A percentile compares a stretch with the other conserved stretches of the same genome.
These are phyloP conservation scores for Sebastes hubbsi DNA, from an alignment of 2,797 vertebrate genomes.

Conservation along the genomic window DNA sequence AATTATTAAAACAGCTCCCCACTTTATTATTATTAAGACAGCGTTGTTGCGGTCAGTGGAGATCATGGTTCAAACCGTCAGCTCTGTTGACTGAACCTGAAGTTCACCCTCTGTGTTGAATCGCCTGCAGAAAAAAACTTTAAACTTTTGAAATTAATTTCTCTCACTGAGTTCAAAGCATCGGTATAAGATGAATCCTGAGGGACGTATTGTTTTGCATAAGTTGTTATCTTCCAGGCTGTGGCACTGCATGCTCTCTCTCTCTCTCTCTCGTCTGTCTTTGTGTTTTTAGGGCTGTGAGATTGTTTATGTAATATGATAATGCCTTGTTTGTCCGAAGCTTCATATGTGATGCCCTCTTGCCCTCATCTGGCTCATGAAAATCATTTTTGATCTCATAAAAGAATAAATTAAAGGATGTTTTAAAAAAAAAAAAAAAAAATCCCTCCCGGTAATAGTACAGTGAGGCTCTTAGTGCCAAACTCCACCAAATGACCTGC, in stretches of 20 bases:
- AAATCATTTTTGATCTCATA: conserved; percentile 27
- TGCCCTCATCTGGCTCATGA: conserved; percentile 45
- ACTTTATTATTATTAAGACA: conserved; percentile 23
- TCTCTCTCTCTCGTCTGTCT: conserved; percentile 14
- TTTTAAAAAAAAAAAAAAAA: not conserved
- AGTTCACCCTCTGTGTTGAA: conserved; percentile 31
- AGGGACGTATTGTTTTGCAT: conserved; percentile 72
- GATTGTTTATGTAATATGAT: conserved; percentile 69
- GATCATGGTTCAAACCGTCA: conserved; percentile 39
- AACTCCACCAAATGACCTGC: conserved; percentile 37
- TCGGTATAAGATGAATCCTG: conserved; percentile 54
- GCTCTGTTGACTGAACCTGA: conserved; percentile 43
- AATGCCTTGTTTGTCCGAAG: conserved; percentile 62
- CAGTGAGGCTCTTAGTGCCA: conserved; percentile 24
- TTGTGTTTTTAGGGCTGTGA: conserved; percentile 43
- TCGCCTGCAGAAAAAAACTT: conserved; percentile 60
- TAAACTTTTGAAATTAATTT: conserved; percentile 63
- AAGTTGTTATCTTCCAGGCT: conserved; percentile 64
- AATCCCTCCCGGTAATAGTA: not conserved
- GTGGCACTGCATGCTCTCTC: conserved; percentile 36
- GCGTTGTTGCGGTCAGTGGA: conserved; percentile 13
- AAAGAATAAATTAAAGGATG: conserved; percentile 35
- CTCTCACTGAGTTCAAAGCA: conserved; percentile 64
- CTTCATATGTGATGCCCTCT: conserved; percentile 49
- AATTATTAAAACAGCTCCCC: conserved; percentile 46